Conservation (phyloP, 2,797 vertebrate genomes). For the Urosaurus nigricauda region DNA sequence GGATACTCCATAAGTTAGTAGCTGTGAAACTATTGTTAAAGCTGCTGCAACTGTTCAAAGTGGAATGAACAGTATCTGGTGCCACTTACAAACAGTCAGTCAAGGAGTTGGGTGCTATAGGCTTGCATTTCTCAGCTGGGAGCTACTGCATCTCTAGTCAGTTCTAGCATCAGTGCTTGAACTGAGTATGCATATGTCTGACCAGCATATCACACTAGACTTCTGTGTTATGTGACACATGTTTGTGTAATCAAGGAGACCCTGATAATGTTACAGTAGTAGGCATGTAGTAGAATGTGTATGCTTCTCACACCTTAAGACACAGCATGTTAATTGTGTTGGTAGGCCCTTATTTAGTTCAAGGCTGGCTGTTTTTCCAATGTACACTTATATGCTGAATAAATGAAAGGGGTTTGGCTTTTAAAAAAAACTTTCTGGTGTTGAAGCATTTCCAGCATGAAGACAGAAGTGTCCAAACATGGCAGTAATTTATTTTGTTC, state of each 20-base stretch:
- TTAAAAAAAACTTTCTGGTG: not conserved
- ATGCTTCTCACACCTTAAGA: not conserved
- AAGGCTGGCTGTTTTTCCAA: not conserved
- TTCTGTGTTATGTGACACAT: not conserved
- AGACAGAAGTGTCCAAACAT: not conserved
- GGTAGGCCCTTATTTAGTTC: constrained; percentile 12
- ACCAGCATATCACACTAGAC: too few species aligned
- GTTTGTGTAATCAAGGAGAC: not conserved
- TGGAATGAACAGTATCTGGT: not conserved
- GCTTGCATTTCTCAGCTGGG: not conserved
- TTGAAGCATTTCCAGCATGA: not conserved
- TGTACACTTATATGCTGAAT: not conserved
- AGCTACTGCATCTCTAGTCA: not conserved
- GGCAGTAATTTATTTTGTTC: not conserved
- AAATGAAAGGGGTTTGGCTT: not conserved
- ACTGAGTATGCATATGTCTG: not conserved
- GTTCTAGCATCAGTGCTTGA: not conserved
- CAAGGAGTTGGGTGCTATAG: not conserved
- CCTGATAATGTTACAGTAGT: not conserved
- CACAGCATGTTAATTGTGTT: not conserved
- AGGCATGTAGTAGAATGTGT: not conserved
- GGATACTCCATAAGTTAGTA: too few species aligned
- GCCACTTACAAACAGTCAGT: not conserved
- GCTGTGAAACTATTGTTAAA: too few species aligned
- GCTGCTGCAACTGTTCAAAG: not conserved